Conservation (phyloP, 2,797 vertebrate species). For the Sebastes diaconus region DNA sequence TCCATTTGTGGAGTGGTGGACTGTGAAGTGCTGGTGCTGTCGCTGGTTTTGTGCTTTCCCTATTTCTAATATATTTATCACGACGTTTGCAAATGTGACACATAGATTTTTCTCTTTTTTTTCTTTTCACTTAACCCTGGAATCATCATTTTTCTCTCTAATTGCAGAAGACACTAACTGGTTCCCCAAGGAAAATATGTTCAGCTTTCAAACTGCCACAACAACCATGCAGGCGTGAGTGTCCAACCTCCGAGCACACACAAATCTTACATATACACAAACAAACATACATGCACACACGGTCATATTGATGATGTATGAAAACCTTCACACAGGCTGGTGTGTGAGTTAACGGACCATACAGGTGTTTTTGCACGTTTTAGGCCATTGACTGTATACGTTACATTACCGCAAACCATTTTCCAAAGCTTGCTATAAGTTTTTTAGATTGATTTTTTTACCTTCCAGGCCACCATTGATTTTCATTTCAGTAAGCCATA, state of each 20-base stretch:
- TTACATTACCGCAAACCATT: conserved; percentile 6
- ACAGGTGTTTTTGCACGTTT: conserved; percentile 19
- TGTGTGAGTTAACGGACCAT: conserved; percentile 3
- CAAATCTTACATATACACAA: not conserved
- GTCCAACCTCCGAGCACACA: conserved; percentile 18
- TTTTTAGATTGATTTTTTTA: conserved; percentile 33
- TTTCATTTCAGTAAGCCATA: conserved; percentile 37
- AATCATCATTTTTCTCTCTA: conserved; percentile 43
- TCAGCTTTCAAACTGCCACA: conserved; percentile 96
- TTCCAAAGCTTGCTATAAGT: conserved; percentile 10
- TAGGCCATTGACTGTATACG: conserved; percentile 12
- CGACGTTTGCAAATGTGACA: conserved; percentile 5
- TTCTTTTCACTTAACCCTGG: conserved; percentile 2
- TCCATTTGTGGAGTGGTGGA: conserved; percentile 80
- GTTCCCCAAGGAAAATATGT: conserved; percentile 98
- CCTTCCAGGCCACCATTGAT: conserved; percentile 15
- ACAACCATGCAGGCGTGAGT: conserved; percentile 99
- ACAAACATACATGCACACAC: not conserved
- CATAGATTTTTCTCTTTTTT: not conserved
- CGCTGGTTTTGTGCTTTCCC: conserved; percentile 54
- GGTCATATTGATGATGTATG: conserved; percentile 1
- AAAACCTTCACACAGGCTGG: not conserved
- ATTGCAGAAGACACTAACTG: conserved; percentile 93
- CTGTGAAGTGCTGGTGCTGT: conserved; percentile 69
- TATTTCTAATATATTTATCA: conserved; percentile 35